Percentiles rank a stretch among this genome's conserved stretches.
Conservation (phyloP, 2,113 vertebrate species). For the Montifringilla adamsi region DNA sequence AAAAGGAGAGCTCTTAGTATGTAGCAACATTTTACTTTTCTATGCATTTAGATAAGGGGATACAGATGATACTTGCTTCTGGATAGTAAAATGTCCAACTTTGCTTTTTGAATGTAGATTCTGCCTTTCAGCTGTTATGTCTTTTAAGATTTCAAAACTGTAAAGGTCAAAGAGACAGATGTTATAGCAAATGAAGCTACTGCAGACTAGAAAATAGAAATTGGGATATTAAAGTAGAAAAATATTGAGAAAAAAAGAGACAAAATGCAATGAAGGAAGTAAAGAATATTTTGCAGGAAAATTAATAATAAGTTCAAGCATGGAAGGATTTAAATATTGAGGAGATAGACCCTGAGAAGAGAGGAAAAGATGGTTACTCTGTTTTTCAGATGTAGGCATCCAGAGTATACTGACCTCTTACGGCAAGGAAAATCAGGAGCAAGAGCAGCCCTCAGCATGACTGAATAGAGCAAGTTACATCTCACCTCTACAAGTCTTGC, state of each 20-base stretch:
- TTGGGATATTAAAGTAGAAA: neutral
- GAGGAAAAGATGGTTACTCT: neutral
- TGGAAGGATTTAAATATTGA: neutral
- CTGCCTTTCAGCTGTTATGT: neutral
- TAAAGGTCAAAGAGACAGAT: neutral
- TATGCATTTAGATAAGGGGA: neutral
- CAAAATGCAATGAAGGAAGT: neutral
- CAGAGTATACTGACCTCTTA: neutral
- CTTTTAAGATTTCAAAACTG: neutral
- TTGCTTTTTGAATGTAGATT: neutral
- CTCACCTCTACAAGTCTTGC: neutral
- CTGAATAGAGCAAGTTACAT: neutral
- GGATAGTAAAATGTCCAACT: neutral
- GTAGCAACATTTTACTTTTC: neutral
- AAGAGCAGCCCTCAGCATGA: neutral
- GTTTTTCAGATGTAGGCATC: neutral
- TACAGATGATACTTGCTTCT: neutral
- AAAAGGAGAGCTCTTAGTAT: neutral
- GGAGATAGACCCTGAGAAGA: neutral
- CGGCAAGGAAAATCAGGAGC: neutral
- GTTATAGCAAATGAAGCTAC: neutral
- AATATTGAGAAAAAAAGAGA: neutral
- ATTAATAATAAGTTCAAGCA: neutral
- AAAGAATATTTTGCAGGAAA: neutral
- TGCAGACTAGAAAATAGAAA: neutral